A percentile compares a stretch with the other conserved stretches of the same genome.
Conservation (phyloP, 1,140 invertebrate species). For the Cecropterus lyciades region DNA sequence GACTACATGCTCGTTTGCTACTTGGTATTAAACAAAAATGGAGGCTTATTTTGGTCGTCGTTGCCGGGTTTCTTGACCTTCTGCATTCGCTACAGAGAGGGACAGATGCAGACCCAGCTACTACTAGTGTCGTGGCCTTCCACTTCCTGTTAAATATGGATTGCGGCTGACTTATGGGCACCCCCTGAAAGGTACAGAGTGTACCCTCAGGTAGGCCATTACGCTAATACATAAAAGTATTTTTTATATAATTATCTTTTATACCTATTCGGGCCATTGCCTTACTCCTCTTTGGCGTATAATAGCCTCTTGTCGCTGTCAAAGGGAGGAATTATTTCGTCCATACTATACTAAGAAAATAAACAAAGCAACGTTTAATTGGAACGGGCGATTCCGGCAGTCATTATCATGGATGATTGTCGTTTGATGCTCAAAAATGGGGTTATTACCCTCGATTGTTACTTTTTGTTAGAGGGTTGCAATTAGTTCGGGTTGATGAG, state of each 20-base stretch:
- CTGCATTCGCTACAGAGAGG: no score
- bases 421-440: constrained; percentile 22
- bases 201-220: no score
- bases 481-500: constrained; percentile 8
- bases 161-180: no score
- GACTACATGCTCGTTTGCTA: no score
- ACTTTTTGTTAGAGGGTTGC: constrained; percentile 7
- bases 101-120: no score
- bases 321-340: constrained; percentile 46
- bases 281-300: constrained; percentile 37
- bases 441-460: constrained; percentile 14
- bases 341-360: constrained; percentile 33
- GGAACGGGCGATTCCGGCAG: constrained; percentile 23
- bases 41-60: no score
- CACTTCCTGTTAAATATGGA: no score
- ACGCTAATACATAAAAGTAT: no score
- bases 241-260: not conserved
- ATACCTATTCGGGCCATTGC: constrained; percentile 2
- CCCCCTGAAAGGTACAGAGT: no score
- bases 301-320: constrained; percentile 43
- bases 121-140: no score
- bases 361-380: constrained; percentile 48
- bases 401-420: constrained; percentile 25
- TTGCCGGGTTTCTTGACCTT: no score
- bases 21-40: no score